phyloP scores from a whole-genome alignment of 2,113 vertebrate genomes.

The Rostratula benghalensis region DNA sequence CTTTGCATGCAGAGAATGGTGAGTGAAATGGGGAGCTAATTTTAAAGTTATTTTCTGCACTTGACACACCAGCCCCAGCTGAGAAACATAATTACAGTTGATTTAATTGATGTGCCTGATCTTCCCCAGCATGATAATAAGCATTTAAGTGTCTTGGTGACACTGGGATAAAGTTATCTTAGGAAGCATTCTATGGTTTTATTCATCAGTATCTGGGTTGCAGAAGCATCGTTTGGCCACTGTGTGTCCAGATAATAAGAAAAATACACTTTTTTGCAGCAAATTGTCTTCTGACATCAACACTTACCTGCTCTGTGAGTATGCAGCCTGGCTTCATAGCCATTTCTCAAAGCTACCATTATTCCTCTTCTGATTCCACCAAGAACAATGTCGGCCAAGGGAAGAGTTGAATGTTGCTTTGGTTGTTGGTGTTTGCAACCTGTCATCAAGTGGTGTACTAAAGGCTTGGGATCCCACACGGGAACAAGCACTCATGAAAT shows the following conservation, averaged over 20 bases:
- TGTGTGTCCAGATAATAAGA: background rate
- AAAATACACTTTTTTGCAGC: rapidly evolving
- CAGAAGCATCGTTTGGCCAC: background rate
- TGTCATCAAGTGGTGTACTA: background rate
- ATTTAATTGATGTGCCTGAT: background rate
- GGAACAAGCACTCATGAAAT: background rate
- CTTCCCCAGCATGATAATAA: background rate
- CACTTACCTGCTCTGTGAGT: background rate
- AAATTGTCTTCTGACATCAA: background rate
- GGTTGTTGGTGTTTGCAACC: background rate
- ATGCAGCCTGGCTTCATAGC: background rate
- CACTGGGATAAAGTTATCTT: background rate
- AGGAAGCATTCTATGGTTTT: background rate
- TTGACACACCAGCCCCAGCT: background rate
- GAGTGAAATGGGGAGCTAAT: background rate
- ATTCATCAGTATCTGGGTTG: background rate
- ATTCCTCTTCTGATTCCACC: background rate
- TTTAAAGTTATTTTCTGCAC: background rate
- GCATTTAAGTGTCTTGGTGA: background rate
- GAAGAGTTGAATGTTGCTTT: background rate
- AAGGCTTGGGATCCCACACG: background rate
- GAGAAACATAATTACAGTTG: background rate
- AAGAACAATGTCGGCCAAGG: background rate
- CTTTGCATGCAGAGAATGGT: background rate
- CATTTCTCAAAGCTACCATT: background rate